Percentiles rank a stretch among this genome's conserved stretches.
phyloP scores from a whole-genome alignment of 2,797 vertebrate genomes.

The Pogonophryne albipinna region DNA sequence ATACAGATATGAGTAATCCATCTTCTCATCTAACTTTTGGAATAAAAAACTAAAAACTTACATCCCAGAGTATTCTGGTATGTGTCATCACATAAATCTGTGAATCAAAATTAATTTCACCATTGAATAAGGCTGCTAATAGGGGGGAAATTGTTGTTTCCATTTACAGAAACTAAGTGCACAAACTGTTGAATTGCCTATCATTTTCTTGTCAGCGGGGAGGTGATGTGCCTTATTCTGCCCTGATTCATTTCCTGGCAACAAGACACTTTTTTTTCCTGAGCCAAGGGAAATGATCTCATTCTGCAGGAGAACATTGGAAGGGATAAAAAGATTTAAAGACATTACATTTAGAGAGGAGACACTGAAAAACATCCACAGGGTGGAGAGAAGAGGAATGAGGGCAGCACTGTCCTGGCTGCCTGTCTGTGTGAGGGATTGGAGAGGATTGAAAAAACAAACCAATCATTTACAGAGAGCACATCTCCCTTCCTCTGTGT shows the following conservation, averaged over 20 bases:
- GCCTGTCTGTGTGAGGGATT: conserved; percentile 23
- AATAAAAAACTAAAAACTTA: no score
- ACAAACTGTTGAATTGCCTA: not conserved
- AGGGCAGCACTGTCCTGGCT: conserved; percentile 5
- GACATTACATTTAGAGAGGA: not conserved
- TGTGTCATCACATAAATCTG: no score
- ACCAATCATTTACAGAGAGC: conserved; percentile 43
- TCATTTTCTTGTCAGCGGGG: not conserved
- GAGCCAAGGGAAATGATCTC: not conserved
- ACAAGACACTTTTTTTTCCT: conserved; percentile 8
- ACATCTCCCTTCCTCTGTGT: not conserved
- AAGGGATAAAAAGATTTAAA: conserved; percentile 5
- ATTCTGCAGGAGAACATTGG: not conserved
- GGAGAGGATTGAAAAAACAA: conserved; percentile 41
- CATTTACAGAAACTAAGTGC: not conserved
- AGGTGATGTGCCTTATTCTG: conserved; percentile 4
- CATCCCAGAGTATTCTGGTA: no score
- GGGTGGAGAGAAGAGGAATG: not conserved
- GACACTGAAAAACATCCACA: conserved; percentile 3
- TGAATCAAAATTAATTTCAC: no score
- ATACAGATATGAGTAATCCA: not conserved
- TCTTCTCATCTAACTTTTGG: not conserved
- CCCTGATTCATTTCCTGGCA: conserved; percentile 6
- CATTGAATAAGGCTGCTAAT: not conserved
- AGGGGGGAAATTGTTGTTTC: not conserved